Evolutionary conservation across 2,113 vertebrate species (phyloP), one percentile per base, ranked within the genome.

Genomic region (Eurypyga helias): DNA sequence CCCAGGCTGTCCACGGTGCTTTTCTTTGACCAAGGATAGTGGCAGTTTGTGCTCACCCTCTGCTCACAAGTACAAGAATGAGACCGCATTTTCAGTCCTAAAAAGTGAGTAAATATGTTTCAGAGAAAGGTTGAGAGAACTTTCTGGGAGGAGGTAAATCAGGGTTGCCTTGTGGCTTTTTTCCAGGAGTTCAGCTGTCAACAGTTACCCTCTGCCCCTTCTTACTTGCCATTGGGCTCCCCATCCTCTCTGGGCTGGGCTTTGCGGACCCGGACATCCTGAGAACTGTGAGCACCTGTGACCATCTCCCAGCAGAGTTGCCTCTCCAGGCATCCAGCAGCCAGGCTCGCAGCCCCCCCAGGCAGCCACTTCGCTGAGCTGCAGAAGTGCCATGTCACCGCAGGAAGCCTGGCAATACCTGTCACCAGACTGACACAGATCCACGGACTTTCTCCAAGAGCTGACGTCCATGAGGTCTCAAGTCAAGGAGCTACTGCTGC

Each of bases 401-500:
- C 0, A 1, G 80, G 43, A 60, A 12, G 26, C 82, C 52, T 24
- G 18, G 34, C 87, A 46, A 17, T n/a, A 45, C 4, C 65, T 55
- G 33, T 28, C 95, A 71, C 87, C 3, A 0, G 48, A 66, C 87
- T 79, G 71, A 83, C 69, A 33, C 19, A 18, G 78, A 4, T 0
- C 4, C 69, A 49, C 12, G 7, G 31, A 38, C 38, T 45, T 55
- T 49, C 83, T 84, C 76, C 89, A 38, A 55, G 89, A 88, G 88
- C 71, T 90, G 85, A 84, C 13, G 3, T 62, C 78, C 9, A 0
- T 0, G 3, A 70, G 62, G 36, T 71, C 89, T 83, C 2, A 0
- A 38, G 76, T 26, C 61, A 18, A 20, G 62, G 71, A 52, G 52
- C 90, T 25, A 85, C 92, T 89, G 90, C 87, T 82, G 75, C 93